phyloP scores from a whole-genome alignment of 2,113 vertebrate genomes.

The Nycticorax nycticorax region DNA sequence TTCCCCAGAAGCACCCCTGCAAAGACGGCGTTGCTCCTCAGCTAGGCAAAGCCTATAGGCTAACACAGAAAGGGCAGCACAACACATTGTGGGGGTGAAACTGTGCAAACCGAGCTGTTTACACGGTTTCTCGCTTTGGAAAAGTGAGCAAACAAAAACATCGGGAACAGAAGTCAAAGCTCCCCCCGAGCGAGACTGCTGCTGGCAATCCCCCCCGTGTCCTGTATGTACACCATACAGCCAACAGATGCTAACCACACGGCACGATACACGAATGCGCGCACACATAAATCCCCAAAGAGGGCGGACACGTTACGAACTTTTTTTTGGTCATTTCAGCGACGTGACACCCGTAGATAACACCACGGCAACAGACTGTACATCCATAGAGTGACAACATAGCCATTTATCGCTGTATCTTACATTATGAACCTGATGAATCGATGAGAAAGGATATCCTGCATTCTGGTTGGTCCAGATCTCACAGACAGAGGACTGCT shows the following conservation, averaged over 20 bases:
- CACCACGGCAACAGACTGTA: constrained; percentile 72
- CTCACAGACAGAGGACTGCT: constrained; percentile 85
- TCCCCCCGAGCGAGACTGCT: constrained; percentile 9
- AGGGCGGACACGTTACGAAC: constrained; percentile 25
- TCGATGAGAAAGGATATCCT: constrained; percentile 84
- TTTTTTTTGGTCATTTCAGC: background rate
- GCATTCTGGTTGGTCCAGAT: constrained; percentile 85
- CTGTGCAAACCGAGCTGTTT: constrained; percentile 48
- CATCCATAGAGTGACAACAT: constrained; percentile 68
- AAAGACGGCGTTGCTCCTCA: background rate
- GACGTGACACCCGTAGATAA: constrained; percentile 56
- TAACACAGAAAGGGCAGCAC: constrained; percentile 36
- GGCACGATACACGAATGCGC: constrained; percentile 54
- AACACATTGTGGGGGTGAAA: constrained; percentile 18
- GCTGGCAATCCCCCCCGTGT: background rate
- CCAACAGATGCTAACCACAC: constrained; percentile 56
- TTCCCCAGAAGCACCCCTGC: background rate
- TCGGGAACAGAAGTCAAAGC: constrained; percentile 53
- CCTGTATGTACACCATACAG: background rate
- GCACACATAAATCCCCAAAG: constrained; percentile 47
- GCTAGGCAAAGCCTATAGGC: background rate
- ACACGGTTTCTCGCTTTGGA: constrained; percentile 52
- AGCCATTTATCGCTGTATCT: constrained; percentile 70
- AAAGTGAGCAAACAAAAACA: constrained; percentile 49
- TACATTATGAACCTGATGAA: constrained; percentile 86